phyloP scores from a whole-genome alignment of 2,888 invertebrate species.

The Ophion ventricosus region DNA sequence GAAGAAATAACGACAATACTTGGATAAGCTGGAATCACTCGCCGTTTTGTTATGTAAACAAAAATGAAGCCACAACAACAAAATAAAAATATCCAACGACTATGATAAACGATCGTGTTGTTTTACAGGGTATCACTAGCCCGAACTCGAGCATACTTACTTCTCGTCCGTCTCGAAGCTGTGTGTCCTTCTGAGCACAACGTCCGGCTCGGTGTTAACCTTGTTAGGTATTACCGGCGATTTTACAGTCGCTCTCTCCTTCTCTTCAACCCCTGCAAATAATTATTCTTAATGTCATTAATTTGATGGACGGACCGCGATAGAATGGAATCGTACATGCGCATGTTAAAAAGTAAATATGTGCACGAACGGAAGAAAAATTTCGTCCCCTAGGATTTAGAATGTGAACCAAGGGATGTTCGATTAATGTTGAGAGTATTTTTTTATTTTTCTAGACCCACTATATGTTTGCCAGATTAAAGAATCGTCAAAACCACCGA shows the following conservation, averaged over 20 bases:
- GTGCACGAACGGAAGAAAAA: too few species aligned
- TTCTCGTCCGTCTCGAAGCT: slow-evolving; percentile 95
- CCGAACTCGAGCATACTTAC: slow-evolving; percentile 85
- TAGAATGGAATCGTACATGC: background rate
- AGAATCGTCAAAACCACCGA: too few species aligned
- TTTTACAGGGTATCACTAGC: background rate
- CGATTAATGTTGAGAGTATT: too few species aligned
- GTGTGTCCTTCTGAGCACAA: slow-evolving; percentile 91
- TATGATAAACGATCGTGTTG: slow-evolving; percentile 38
- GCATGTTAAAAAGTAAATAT: background rate
- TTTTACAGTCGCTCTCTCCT: slow-evolving; percentile 80
- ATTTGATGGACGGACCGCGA: background rate
- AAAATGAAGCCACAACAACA: slow-evolving; percentile 55
- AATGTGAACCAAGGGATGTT: background rate
- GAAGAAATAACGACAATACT: slow-evolving; percentile 20
- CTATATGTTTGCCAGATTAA: too few species aligned
- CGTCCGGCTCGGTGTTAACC: slow-evolving; percentile 85
- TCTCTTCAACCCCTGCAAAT: slow-evolving; percentile 81
- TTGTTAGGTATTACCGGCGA: slow-evolving; percentile 81
- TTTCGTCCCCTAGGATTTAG: background rate
- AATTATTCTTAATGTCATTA: background rate
- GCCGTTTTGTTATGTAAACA: slow-evolving; percentile 53
- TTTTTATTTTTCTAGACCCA: too few species aligned
- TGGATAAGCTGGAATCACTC: slow-evolving; percentile 52
- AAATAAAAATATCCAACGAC: slow-evolving; percentile 29